Percentiles rank a stretch among this genome's conserved stretches.
phyloP scores from a whole-genome alignment of 2,797 vertebrate genomes.

The Enteromius mattozi region DNA sequence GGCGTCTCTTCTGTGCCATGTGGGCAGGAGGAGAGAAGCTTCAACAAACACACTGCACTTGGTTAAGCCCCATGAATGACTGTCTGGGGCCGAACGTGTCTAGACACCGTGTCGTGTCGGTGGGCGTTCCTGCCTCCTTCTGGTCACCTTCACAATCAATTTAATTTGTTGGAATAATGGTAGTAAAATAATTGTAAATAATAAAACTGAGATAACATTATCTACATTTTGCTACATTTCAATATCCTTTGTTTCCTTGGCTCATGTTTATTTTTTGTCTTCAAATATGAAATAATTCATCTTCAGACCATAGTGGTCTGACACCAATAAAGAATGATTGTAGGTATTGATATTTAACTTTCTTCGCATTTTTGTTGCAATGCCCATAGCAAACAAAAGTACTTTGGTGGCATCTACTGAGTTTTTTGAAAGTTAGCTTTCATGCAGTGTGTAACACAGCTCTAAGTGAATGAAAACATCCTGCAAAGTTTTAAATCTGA shows the following conservation, averaged over 20 bases:
- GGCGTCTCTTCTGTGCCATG: conserved; percentile 7
- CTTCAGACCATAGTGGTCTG: not conserved
- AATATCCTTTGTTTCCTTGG: not conserved
- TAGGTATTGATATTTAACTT: not conserved
- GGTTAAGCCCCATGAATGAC: conserved; percentile 15
- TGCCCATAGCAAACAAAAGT: not conserved
- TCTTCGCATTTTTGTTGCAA: not conserved
- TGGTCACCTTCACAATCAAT: conserved; percentile 21
- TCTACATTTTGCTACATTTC: too few relatives aligned
- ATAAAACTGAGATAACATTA: not conserved
- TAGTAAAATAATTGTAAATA: not conserved
- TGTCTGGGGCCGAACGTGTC: conserved; percentile 35
- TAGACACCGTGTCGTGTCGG: conserved; percentile 31
- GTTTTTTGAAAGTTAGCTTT: too few relatives aligned
- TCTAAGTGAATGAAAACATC: too few relatives aligned
- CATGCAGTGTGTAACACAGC: too few relatives aligned
- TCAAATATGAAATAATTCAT: not conserved
- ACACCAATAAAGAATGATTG: not conserved
- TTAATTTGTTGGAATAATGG: not conserved
- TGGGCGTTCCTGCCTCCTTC: conserved; percentile 10
- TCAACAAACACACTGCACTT: conserved; percentile 13
- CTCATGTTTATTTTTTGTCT: not conserved
- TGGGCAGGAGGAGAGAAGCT: conserved; percentile 37
- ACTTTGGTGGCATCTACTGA: not conserved
- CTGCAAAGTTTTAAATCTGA: too few relatives aligned